These are phyloP conservation scores for Rhinichthys osculus DNA, from an alignment of 2,797 vertebrate species.

Conservation along the genomic window DNA sequence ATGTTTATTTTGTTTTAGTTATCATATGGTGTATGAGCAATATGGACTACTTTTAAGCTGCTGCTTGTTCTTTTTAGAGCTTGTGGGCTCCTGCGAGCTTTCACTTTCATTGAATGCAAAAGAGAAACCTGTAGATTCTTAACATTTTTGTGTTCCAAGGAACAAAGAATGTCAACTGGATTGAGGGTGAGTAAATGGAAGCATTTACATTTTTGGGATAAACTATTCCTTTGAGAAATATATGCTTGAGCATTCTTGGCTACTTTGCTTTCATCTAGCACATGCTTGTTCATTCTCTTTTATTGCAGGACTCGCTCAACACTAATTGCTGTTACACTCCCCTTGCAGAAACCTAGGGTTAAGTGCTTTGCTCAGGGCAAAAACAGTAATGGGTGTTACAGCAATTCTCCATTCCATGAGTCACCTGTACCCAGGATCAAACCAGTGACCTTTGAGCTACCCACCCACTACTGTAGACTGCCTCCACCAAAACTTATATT, in stretches of 20 bases:
- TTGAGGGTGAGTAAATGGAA: not conserved
- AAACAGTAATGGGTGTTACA: not conserved
- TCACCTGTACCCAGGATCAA: slow-evolving; percentile 21
- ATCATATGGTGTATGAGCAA: not conserved
- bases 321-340: slow-evolving; percentile 21
- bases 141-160: not conserved
- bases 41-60: not conserved
- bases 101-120: not conserved
- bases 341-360: not conserved
- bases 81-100: not conserved
- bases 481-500: slow-evolving; percentile 27
- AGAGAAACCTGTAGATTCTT: no score
- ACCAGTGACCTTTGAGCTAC: slow-evolving; percentile 16
- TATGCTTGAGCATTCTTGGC: not conserved
- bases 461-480: not conserved
- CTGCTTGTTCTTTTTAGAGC: not conserved
- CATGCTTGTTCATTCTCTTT: not conserved
- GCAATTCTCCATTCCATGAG: not conserved
- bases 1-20: not conserved
- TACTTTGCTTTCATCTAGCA: not conserved
- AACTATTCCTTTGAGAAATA: not conserved
- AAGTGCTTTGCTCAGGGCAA: not conserved
- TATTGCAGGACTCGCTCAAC: not conserved
- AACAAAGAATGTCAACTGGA: not conserved
- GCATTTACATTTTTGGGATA: not conserved